Evolutionary conservation across 2,888 invertebrate genomes (phyloP).

Genomic region (Thymelicus lineola): DNA sequence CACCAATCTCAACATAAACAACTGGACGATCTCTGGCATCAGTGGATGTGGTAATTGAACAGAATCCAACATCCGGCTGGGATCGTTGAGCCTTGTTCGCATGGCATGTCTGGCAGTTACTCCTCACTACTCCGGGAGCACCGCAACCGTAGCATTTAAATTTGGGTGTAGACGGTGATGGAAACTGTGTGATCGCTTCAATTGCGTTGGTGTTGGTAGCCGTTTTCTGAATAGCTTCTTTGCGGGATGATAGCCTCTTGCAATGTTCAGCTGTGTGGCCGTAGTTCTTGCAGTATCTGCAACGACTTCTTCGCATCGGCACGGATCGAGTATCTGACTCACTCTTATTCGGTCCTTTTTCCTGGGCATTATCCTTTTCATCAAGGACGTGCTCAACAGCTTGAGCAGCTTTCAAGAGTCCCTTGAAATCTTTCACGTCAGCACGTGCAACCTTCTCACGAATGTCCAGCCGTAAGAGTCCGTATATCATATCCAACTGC

Average conservation of each 20-base stretch:
- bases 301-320: background rate
- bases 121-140: slow-evolving; percentile 39
- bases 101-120: too few species aligned
- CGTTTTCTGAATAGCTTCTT: background rate
- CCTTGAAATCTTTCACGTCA: background rate
- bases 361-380: slow-evolving; percentile 5
- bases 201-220: too few species aligned
- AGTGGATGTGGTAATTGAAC: slow-evolving; percentile 22
- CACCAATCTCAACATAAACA: too few species aligned
- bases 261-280: slow-evolving; percentile 38
- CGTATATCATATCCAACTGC: slow-evolving; percentile 31
- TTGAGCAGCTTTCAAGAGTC: slow-evolving; percentile 13
- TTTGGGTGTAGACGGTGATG: slow-evolving; percentile 31
- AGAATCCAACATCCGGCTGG: slow-evolving; percentile 31
- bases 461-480: slow-evolving; percentile 11
- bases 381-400: slow-evolving; percentile 8
- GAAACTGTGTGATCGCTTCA: slow-evolving; percentile 22
- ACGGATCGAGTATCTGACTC: background rate
- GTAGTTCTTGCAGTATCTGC: slow-evolving; percentile 26
- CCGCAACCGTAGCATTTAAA: slow-evolving; percentile 41
- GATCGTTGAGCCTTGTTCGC: slow-evolving; percentile 2
- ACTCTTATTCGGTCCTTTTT: background rate
- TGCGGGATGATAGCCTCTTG: slow-evolving; percentile 10
- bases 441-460: slow-evolving; percentile 19
- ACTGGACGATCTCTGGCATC: slow-evolving; percentile 37